phyloP scores from a whole-genome alignment of 2,113 vertebrate species.

The Cryptomyrus ogoouensis region DNA sequence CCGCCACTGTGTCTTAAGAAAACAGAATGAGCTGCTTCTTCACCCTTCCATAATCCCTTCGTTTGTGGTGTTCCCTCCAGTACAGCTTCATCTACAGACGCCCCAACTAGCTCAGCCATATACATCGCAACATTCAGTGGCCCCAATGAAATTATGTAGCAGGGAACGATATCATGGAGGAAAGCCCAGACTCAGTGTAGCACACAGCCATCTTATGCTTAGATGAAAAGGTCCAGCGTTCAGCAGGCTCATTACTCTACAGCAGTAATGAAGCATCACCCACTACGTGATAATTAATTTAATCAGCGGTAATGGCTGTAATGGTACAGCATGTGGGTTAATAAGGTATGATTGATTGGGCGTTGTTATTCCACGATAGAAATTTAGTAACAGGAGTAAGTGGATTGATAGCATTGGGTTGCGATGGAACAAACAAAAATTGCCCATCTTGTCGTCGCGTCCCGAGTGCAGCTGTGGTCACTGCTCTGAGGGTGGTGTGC shows the following conservation, averaged over 20 bases:
- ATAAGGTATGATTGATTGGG: slow-evolving; percentile 85
- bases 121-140: not conserved
- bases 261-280: slow-evolving; percentile 73
- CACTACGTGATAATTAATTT: slow-evolving; percentile 80
- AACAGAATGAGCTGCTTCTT: not conserved
- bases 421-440: not conserved
- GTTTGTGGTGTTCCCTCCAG: not conserved
- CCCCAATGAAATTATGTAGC: not conserved
- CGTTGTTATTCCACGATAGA: slow-evolving; percentile 73
- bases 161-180: not conserved
- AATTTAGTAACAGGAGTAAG: slow-evolving; percentile 67
- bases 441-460: not conserved
- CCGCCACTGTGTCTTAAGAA: not conserved
- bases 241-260: slow-evolving; percentile 55
- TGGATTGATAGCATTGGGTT: not conserved
- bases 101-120: not conserved
- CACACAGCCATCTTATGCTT: not conserved
- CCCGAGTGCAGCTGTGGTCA: not conserved
- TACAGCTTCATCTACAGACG: not conserved
- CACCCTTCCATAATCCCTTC: not conserved
- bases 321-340: slow-evolving; percentile 82
- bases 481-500: not conserved
- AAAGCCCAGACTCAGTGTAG: not conserved
- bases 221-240: slow-evolving; percentile 20
- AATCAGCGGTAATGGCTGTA: slow-evolving; percentile 86